Base-by-base conservation (phyloP, 2,888 invertebrate genomes). In the Parnassius apollo region DNA sequence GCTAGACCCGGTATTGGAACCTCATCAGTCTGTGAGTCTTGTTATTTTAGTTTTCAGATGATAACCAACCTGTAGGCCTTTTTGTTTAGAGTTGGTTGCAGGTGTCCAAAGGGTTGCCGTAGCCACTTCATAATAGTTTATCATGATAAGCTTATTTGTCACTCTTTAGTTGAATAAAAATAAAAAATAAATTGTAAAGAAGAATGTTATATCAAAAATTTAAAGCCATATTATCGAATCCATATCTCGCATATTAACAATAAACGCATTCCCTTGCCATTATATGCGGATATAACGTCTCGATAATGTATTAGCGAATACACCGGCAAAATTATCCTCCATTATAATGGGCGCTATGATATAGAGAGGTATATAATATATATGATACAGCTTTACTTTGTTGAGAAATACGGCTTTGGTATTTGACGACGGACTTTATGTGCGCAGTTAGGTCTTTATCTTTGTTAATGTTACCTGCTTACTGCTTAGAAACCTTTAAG, bases 331-430 rank as follows among this genome's bases (percentile, higher is more conserved):
- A 64, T 59, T 63, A 59, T 55, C 59, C 59, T 59, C 63, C 59
- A 64, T 64, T 59, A 56, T 52, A 59, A 64, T 50, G 49, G 49
- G 55, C 49, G 13, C 54, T 42, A 62, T 35, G 45, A 55, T 44
- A 44, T 35, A 45, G 9, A 12, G 56, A 63, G 13, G n/a, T 35
- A 35, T n/a, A 18, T 61, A 46, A 35, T 46, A 54, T 9, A 35
- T 55, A 45, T 18, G 1, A 18, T 62, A 56, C 18, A 54, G 50
- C 35, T 9, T 46, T 52, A 51, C 55, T 64, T 59, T 59, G 59
- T 59, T 59, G 59, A 59, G 63, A 64, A 64, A 64, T 64, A 64
- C 56, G 56, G 56, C 59, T 59, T 64, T 64, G 63, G 63, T 64
- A 64, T 64, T 64, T 59, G 63, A 52, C 63, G 63, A 42, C 63